These are phyloP conservation scores for Macrostomum cliftonense DNA, from an alignment of 2,888 invertebrate genomes.

Conservation along the genomic window DNA sequence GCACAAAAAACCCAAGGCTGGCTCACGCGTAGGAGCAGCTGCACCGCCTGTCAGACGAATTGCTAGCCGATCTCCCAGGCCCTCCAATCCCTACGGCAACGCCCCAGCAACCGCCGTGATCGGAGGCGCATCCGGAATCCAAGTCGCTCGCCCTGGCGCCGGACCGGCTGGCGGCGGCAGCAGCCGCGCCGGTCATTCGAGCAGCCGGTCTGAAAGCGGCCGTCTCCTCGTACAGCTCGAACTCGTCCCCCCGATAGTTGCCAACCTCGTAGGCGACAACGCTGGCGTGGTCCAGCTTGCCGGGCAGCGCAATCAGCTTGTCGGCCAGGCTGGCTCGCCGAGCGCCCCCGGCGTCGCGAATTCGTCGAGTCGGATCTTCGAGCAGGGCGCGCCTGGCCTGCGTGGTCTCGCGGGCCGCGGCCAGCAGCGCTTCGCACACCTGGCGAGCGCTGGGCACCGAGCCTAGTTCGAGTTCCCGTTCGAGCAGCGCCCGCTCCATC, in stretches of 20 bases:
- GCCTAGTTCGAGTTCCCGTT: conserved; percentile 33
- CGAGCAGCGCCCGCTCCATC: conserved; percentile 34
- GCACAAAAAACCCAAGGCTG: too few relatives aligned
- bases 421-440: conserved; percentile 32
- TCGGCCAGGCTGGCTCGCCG: conserved; percentile 45
- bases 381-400: neutral
- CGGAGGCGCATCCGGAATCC: too few relatives aligned
- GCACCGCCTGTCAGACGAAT: too few relatives aligned
- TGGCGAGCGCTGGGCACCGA: conserved; percentile 31
- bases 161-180: too few relatives aligned
- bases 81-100: too few relatives aligned
- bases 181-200: too few relatives aligned
- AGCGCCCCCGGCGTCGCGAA: conserved; percentile 5
- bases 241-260: neutral
- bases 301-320: conserved; percentile 57
- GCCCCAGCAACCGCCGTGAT: too few relatives aligned
- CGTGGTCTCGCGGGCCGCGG: conserved; percentile 22
- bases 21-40: too few relatives aligned
- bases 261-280: conserved; percentile 61
- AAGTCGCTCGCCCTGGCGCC: too few relatives aligned
- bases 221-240: too few relatives aligned
- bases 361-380: neutral
- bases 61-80: too few relatives aligned
- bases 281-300: conserved; percentile 70
- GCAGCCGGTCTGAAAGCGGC: too few relatives aligned